Percentiles rank a stretch among this genome's conserved stretches.
Evolutionary conservation across 2,888 invertebrate species (phyloP).

Genomic region (Pollenia amentaria): DNA sequence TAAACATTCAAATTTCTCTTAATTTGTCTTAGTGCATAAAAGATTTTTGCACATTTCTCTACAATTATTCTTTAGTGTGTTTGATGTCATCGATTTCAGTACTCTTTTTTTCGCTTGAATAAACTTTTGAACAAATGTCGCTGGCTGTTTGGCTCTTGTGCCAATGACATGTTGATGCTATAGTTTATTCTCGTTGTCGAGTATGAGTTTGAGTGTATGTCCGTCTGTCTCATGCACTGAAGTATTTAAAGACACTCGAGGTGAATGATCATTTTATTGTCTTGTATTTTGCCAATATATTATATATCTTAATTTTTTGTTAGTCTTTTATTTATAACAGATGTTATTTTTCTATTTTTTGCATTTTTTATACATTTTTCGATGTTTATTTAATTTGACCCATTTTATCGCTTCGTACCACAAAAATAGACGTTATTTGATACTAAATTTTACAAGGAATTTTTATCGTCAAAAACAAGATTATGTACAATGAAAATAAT

Average conservation of each 20-base stretch:
- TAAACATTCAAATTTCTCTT: neutral
- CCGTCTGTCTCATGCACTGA: neutral
- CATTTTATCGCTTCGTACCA: conserved; percentile 7
- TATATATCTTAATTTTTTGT: neutral
- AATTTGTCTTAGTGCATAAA: neutral
- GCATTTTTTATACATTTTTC: conserved; percentile 17
- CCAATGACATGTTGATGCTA: conserved; percentile 69
- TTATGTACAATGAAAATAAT: neutral
- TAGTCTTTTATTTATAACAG: conserved; percentile 50
- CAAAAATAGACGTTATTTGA: conserved; percentile 40
- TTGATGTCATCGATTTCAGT: conserved; percentile 50
- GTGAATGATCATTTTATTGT: conserved; percentile 72
- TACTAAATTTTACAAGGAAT: conserved; percentile 33
- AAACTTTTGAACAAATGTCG: conserved; percentile 60
- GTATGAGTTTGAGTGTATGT: neutral
- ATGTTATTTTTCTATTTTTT: conserved; percentile 37
- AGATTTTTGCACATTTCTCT: conserved; percentile 19
- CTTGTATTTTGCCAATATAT: conserved; percentile 52
- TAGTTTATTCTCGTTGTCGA: neutral
- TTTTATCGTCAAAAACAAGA: conserved; percentile 10
- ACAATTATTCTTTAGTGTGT: neutral
- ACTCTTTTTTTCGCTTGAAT: conserved; percentile 13
- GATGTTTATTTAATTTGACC: conserved; percentile 42
- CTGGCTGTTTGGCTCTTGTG: conserved; percentile 52
- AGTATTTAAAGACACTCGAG: conserved; percentile 55